Evolutionary conservation across 1,140 invertebrate species (phyloP), one percentile per base, ranked within the genome.

Genomic region (Dendrolimus kikuchii): DNA sequence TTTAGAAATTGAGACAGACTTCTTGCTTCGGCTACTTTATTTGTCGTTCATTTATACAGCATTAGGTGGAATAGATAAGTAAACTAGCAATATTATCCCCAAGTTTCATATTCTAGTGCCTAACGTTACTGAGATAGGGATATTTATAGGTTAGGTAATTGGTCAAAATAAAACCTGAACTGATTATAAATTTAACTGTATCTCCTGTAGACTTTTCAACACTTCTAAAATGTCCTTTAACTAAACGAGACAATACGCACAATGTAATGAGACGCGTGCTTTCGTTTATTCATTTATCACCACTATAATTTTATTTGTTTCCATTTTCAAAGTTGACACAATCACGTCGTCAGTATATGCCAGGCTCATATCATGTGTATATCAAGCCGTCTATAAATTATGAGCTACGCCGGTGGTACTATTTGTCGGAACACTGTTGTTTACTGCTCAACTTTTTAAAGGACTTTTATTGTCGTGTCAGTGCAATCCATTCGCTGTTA

Each of bases 311-410:
- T 78, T 81, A 83, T 77, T 80, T 77, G 77, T 81, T 83, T 53
- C 66, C 75, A 73, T 84, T 78, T 84, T 70, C 67, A 62, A 72
- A 79, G 76, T 77, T 71, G 66, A 81, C 23, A 23, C 81, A 80
- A 79, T 81, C 79, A 80, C 77, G 78, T 81, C 75, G 73, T 81
- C 77, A 82, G 81, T 82, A 82, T 78, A 68, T 74, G 64, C 76
- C 77, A 65, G 72, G 62, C 23, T 23, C 23, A 23, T 23, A 23
- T 59, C 71, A 66, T 77, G 77, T 76, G 77, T 60, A 61, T 64
- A 76, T 76, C 77, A 66, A 56, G 67, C 66, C 71, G 71, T 72
- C 71, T 68, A 81, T 85, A 83, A 83, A 85, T 85, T 75, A 72
- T 79, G 78, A 81, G 69, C 81, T 75, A 69, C 81, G 76, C 57